A percentile compares a stretch with the other conserved stretches of the same genome.
Evolutionary conservation across 1,140 invertebrate species (phyloP).

Genomic region (Drosophila dunni): DNA sequence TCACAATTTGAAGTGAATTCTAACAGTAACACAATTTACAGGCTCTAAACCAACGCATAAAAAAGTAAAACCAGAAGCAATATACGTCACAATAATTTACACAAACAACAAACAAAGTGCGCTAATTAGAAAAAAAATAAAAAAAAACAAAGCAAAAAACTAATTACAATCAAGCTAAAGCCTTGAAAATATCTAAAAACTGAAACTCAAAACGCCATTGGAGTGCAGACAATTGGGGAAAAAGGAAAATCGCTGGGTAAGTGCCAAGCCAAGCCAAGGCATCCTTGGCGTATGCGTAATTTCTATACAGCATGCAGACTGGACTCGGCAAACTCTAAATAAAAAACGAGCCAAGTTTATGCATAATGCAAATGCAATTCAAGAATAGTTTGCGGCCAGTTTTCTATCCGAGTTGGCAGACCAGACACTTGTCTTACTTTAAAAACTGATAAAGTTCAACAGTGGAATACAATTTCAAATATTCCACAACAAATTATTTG

Average conservation of each 20-base stretch:
- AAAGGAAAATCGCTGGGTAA: constrained; percentile 34
- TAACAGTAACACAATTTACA: constrained; percentile 47
- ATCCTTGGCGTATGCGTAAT: constrained; percentile 35
- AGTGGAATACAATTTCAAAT: constrained; percentile 10
- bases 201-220: constrained; percentile 18
- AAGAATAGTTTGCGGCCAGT: constrained; percentile 65
- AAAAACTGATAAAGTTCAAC: constrained; percentile 6
- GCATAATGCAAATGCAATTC: constrained; percentile 75
- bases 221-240: constrained; percentile 41
- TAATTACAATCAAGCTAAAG: constrained; percentile 44
- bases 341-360: constrained; percentile 43
- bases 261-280: constrained; percentile 25
- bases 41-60: constrained; percentile 31
- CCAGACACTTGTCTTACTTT: constrained; percentile 11
- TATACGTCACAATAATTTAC: constrained; percentile 66
- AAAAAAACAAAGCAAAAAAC: constrained; percentile 16
- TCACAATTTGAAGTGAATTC: constrained; percentile 25
- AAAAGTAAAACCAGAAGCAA: constrained; percentile 43
- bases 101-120: constrained; percentile 37
- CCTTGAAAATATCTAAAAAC: neutral
- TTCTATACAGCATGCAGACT: constrained; percentile 1
- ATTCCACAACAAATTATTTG: constrained; percentile 12
- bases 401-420: neutral
- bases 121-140: constrained; percentile 22
- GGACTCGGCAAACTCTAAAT: neutral